Conservation (phyloP, 2,797 vertebrate genomes). For the Phalloptychus januarius region DNA sequence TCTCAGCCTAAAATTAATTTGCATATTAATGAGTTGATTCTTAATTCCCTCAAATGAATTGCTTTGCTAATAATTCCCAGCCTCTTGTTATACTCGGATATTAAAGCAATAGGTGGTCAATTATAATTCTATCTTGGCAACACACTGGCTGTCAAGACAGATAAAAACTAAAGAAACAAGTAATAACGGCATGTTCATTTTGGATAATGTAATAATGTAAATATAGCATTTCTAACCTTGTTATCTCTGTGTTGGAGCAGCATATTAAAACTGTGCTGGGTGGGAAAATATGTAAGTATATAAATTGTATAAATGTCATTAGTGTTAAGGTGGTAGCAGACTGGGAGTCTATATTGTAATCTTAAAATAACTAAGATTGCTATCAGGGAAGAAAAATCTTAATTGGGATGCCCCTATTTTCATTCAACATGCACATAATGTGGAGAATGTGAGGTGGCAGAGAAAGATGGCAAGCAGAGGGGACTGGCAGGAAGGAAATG, state of each 20-base stretch:
- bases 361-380: not conserved
- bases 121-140: not conserved
- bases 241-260: not conserved
- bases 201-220: not conserved
- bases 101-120: not conserved
- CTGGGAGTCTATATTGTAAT: not conserved
- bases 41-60: not conserved
- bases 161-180: not conserved
- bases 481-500: conserved; percentile 47
- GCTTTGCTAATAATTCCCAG: not conserved
- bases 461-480: conserved; percentile 21
- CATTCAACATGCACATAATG: not conserved
- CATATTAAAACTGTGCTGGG: not conserved
- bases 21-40: not conserved
- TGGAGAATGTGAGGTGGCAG: conserved; percentile 22
- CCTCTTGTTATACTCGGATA: not conserved
- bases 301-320: not conserved
- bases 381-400: not conserved
- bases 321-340: not conserved
- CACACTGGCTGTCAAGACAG: not conserved
- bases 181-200: not conserved
- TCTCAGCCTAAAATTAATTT: not conserved
- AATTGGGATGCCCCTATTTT: not conserved
- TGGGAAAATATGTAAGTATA: not conserved
- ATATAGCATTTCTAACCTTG: not conserved